A percentile compares a stretch with the other conserved stretches of the same genome.
phyloP scores from a whole-genome alignment of 2,797 vertebrate genomes.

The Myiothlypis chrysogaster region DNA sequence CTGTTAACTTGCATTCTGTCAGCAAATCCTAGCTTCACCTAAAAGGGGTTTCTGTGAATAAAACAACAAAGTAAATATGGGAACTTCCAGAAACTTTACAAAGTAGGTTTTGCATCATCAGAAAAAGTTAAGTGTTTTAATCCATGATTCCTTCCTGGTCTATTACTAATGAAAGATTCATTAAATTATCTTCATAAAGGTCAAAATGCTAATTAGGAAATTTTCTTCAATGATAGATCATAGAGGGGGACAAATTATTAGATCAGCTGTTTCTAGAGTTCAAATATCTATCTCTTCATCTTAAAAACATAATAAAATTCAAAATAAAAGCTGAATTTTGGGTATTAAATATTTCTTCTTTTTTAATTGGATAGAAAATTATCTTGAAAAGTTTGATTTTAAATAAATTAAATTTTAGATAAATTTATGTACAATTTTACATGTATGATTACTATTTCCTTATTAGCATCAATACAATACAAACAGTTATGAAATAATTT shows the following conservation, averaged over 20 bases:
- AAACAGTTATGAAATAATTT: background rate
- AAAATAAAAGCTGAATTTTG: background rate
- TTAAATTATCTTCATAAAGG: constrained; percentile 67
- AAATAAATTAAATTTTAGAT: background rate
- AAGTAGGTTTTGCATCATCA: constrained; percentile 23
- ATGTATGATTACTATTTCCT: background rate
- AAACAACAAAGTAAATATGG: background rate
- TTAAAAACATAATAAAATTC: background rate
- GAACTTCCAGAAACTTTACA: background rate
- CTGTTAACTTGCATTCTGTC: background rate
- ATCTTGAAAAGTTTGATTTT: background rate
- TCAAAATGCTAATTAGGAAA: constrained; percentile 70
- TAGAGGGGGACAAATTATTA: constrained; percentile 51
- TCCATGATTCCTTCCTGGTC: constrained; percentile 6
- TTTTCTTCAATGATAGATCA: constrained; percentile 59
- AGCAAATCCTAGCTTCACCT: background rate
- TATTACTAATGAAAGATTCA: constrained; percentile 60
- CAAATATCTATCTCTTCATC: background rate
- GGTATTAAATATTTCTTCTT: background rate
- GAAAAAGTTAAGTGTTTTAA: constrained; percentile 17
- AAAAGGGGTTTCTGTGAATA: background rate
- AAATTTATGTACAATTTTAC: background rate
- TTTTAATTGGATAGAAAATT: background rate
- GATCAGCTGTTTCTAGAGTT: constrained; percentile 38
- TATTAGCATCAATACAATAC: background rate